A percentile compares a stretch with the other conserved stretches of the same genome.
Evolutionary conservation across 2,888 invertebrate species (phyloP).

Genomic region (Melinaea marsaeus): DNA sequence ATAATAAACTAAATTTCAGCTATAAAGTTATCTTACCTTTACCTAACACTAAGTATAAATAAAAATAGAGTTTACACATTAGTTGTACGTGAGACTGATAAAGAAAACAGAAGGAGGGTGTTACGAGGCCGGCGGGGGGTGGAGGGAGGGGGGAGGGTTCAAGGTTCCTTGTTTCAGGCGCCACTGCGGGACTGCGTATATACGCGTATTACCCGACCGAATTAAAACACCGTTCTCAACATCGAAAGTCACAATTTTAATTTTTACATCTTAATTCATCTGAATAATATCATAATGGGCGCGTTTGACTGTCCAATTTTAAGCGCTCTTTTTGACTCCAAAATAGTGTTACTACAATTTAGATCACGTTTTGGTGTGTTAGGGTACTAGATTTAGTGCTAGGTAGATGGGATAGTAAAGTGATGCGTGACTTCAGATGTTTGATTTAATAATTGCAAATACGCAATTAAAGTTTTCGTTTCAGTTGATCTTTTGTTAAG

Average conservation of each 20-base stretch:
- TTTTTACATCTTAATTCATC: slow-evolving; percentile 12
- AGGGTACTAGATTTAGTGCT: not conserved
- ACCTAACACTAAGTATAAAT: not conserved
- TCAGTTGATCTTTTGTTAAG: not conserved
- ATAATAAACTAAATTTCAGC: too few species aligned
- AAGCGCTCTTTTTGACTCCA: too few species aligned
- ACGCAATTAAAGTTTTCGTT: slow-evolving; percentile 2
- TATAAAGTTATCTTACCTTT: not conserved
- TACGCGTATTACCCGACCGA: slow-evolving; percentile 47
- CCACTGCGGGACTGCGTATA: slow-evolving; percentile 71
- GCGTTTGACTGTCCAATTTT: too few species aligned
- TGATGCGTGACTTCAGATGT: not conserved
- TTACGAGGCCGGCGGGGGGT: slow-evolving; percentile 38
- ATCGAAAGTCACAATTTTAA: slow-evolving; percentile 19
- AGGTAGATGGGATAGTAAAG: not conserved
- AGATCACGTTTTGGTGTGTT: too few species aligned
- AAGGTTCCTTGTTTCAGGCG: slow-evolving; percentile 52
- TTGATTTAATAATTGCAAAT: slow-evolving; percentile 1
- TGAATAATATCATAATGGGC: slow-evolving; percentile 5
- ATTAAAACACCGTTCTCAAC: slow-evolving; percentile 32
- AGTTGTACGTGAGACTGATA: slow-evolving; percentile 36
- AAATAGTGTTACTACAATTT: too few species aligned
- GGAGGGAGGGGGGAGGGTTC: slow-evolving; percentile 44
- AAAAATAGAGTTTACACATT: slow-evolving; percentile 21
- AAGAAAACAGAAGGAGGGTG: slow-evolving; percentile 52